These are phyloP conservation scores for Halcyon chelicuti DNA, from an alignment of 2,797 vertebrate species.

Conservation along the genomic window DNA sequence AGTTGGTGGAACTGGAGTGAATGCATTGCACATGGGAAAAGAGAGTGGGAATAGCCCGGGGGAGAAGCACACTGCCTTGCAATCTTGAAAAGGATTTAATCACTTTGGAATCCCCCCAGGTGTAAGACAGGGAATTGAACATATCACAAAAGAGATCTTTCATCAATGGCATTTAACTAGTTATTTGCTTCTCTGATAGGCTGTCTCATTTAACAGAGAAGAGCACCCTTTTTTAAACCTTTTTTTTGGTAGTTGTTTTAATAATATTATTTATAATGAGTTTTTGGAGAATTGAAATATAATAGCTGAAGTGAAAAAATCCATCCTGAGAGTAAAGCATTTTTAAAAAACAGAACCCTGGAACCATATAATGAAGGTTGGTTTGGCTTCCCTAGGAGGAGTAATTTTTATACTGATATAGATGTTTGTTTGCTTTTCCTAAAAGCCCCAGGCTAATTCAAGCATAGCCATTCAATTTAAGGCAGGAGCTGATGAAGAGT, in stretches of 20 bases:
- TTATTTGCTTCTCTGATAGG: not conserved
- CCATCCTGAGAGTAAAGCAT: not conserved
- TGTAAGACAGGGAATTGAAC: not conserved
- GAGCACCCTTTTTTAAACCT: not conserved
- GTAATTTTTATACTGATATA: not conserved
- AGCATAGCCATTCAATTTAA: conserved; percentile 1
- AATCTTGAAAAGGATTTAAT: conserved; percentile 21
- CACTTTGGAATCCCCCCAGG: not conserved
- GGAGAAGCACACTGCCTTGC: not conserved
- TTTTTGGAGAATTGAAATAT: not conserved
- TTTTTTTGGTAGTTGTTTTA: not conserved
- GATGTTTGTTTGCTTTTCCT: not conserved
- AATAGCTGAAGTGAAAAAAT: not conserved
- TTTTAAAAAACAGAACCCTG: not conserved
- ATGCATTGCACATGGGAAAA: not conserved
- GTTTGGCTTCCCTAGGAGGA: not conserved
- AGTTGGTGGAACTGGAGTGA: not conserved
- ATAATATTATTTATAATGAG: not conserved
- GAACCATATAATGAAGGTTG: not conserved
- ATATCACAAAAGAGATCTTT: conserved; percentile 26
- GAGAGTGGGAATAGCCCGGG: not conserved
- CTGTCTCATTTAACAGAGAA: not conserved
- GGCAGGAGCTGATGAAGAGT: not conserved
- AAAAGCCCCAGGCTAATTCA: not conserved
- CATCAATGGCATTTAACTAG: not conserved